Evolutionary conservation across 2,797 vertebrate genomes (phyloP).

Genomic region (Siniperca obscura): DNA sequence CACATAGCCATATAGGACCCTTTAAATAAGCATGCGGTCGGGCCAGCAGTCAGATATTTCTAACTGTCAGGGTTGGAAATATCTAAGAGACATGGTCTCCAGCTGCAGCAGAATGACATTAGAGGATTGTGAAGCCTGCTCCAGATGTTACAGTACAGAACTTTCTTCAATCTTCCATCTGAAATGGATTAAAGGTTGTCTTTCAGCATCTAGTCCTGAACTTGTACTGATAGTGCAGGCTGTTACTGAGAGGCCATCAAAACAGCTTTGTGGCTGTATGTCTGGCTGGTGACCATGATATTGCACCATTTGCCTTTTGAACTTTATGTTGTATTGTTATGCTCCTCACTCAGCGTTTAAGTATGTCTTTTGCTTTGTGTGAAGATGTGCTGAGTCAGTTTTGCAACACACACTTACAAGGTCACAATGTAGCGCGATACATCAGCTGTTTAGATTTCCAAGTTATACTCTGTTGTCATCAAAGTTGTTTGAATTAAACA

Average conservation of each 20-base stretch:
- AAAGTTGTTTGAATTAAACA: not conserved
- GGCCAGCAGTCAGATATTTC: constrained; percentile 59
- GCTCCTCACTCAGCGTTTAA: not conserved
- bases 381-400: constrained; percentile 31
- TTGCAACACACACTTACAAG: constrained; percentile 12
- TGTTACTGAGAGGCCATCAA: constrained; percentile 58
- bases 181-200: constrained; percentile 67
- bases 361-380: constrained; percentile 1
- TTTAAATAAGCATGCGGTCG: constrained; percentile 61
- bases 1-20: constrained; percentile 52
- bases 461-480: not conserved
- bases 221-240: constrained; percentile 50
- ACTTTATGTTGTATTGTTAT: constrained; percentile 27
- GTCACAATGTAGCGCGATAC: not conserved
- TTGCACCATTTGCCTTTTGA: constrained; percentile 38
- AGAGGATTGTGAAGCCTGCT: constrained; percentile 53
- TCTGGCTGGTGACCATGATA: constrained; percentile 37
- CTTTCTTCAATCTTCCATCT: constrained; percentile 61
- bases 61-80: constrained; percentile 58
- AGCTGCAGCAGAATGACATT: constrained; percentile 72
- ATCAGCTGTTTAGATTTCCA: constrained; percentile 4
- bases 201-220: constrained; percentile 55
- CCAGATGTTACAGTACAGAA: constrained; percentile 70
- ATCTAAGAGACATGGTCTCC: constrained; percentile 62
- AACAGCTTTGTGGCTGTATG: constrained; percentile 34